Base-by-base conservation (phyloP, 2,113 vertebrate genomes). In the Melanerpes formicivorus region DNA sequence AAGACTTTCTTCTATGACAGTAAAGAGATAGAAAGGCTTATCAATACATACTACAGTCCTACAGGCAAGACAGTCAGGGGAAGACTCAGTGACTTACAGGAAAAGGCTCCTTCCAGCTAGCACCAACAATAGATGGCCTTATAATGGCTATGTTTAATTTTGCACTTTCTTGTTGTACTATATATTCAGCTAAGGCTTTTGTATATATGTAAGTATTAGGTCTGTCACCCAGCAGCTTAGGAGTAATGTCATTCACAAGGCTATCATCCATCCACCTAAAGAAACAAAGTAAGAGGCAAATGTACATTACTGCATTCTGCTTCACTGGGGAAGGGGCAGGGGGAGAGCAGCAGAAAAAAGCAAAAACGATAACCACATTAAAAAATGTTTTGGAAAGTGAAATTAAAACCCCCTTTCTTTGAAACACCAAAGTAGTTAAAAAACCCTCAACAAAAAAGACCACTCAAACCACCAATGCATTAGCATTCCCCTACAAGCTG, bases 61-160 rank as follows among this genome's bases (percentile, higher is more conserved):
- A 73, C 22, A 83, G 26, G 67, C 16, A 74, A 65, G 30, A 76
- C 1, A 5, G 14, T 18, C 14, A 74, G 11, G 19, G 46, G 27
- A 87, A 85, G 79, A 84, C 6, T 54, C 37, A 42, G 1, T 13
- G 18, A 98, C 98, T 99, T 97, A 99, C 99, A 29, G 99, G 99
- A 94, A 99, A 99, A 18, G 99, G 99, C 69, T 99, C 99, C 80
- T 99, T 99, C 99, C 99, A 99, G 97, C 99, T 99, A 96, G 99
- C 99, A 94, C 99, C 99, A 23, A 99, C 98, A 84, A 99, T 99
- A 18, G 99, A 99, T 2, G 99, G 99, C 79, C 99, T 98, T 73
- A 99, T 87, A 90, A 99, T 99, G 22, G 98, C 99, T 63, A 98
- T 97, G 77, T 99, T 99, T 70, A 99, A 94, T 87, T 98, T 98